These are phyloP conservation scores for Carassius auratus DNA, from an alignment of 2,113 vertebrate species.

Conservation along the genomic window DNA sequence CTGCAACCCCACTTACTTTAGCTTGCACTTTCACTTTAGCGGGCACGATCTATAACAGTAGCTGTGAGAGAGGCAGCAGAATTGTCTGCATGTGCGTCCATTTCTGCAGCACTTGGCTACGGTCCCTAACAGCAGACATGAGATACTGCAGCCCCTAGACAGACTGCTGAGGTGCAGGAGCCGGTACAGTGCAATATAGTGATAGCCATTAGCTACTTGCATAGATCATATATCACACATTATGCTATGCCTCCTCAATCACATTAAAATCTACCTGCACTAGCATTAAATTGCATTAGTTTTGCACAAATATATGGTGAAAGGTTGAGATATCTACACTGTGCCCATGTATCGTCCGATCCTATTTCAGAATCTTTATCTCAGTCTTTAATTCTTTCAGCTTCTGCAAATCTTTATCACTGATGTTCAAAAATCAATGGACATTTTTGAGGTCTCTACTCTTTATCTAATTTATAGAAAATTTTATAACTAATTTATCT, in stretches of 20 bases:
- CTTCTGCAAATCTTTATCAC: too few species aligned
- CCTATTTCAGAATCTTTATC: too few species aligned
- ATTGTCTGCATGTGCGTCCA: slow-evolving; percentile 61
- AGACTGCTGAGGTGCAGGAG: slow-evolving; percentile 63
- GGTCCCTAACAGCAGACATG: slow-evolving; percentile 57
- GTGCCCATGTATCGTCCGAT: too few species aligned
- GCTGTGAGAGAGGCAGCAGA: slow-evolving; percentile 39
- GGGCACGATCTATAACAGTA: slow-evolving; percentile 30
- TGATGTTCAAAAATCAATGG: too few species aligned
- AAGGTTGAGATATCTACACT: too few species aligned
- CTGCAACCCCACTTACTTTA: too few species aligned
- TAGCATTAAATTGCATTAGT: not conserved
- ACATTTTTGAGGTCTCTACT: too few species aligned
- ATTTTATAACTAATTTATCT: too few species aligned
- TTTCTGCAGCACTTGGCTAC: slow-evolving; percentile 58
- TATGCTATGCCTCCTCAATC: not conserved
- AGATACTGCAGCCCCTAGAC: slow-evolving; percentile 65
- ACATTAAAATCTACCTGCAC: slow-evolving; percentile 26
- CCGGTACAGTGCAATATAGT: slow-evolving; percentile 67
- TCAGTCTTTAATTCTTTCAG: too few species aligned
- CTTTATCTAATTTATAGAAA: too few species aligned
- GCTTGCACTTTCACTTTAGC: not conserved
- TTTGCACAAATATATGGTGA: too few species aligned
- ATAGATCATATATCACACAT: slow-evolving; percentile 32
- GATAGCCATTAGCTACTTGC: slow-evolving; percentile 31